A percentile compares a stretch with the other conserved stretches of the same genome.
Conservation (phyloP, 2,888 invertebrate genomes). For the Drosophila anomalata region DNA sequence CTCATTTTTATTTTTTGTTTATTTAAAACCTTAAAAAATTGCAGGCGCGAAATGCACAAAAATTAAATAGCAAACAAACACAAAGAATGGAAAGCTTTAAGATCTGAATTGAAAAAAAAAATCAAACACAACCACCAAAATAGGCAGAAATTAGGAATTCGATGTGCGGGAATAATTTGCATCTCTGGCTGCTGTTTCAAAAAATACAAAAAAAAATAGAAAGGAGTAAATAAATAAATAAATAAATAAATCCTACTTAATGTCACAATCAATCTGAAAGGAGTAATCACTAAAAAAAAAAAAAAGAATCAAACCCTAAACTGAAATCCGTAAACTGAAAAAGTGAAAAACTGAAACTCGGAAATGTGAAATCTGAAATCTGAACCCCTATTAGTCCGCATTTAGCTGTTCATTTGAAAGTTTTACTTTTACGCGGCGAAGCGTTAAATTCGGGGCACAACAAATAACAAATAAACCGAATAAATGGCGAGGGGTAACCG, state of each 20-base stretch:
- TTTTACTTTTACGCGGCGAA: slow-evolving; percentile 81
- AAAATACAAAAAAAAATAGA: slow-evolving; percentile 41
- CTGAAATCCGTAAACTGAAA: slow-evolving; percentile 19
- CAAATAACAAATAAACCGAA: slow-evolving; percentile 42
- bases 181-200: slow-evolving; percentile 57
- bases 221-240: slow-evolving; percentile 81
- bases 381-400: slow-evolving; percentile 83
- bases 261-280: slow-evolving; percentile 82
- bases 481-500: not conserved
- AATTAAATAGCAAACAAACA: slow-evolving; percentile 51
- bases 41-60: slow-evolving; percentile 49
- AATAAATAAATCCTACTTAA: slow-evolving; percentile 83
- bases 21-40: slow-evolving; percentile 44
- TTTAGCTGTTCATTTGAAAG: slow-evolving; percentile 83
- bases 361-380: slow-evolving; percentile 74
- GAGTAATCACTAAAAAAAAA: slow-evolving; percentile 21
- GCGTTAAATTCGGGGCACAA: slow-evolving; percentile 81
- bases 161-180: slow-evolving; percentile 71
- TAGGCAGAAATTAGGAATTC: slow-evolving; percentile 10
- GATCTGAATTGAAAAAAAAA: slow-evolving; percentile 51
- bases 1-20: slow-evolving; percentile 44
- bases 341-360: slow-evolving; percentile 12
- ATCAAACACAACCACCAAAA: slow-evolving; percentile 38
- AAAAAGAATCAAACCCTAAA: not conserved
- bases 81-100: slow-evolving; percentile 32